Conservation (phyloP, 2,888 invertebrate genomes). For the Euproctis similis region DNA sequence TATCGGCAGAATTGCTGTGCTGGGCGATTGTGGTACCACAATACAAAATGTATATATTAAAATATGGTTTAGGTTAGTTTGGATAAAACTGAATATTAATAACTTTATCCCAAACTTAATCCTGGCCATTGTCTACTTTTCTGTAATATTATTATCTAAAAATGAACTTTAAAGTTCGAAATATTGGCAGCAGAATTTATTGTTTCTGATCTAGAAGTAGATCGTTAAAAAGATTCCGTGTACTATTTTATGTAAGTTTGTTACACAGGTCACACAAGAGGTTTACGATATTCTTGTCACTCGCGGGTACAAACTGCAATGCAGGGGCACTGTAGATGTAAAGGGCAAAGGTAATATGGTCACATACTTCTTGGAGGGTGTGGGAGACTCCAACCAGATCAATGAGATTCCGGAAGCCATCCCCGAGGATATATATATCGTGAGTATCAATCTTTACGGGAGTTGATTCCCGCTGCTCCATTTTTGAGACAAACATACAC, state of each 20-base stretch:
- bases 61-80: too few relatives aligned
- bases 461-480: too few relatives aligned
- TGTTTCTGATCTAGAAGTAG: too few relatives aligned
- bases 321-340: conserved; percentile 91
- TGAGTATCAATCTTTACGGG: conserved; percentile 15
- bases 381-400: conserved; percentile 28
- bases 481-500: too few relatives aligned
- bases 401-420: conserved; percentile 1
- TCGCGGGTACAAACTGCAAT: conserved; percentile 87
- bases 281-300: conserved; percentile 85
- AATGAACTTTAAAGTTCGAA: background rate
- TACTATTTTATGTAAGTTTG: too few relatives aligned
- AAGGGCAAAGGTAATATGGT: conserved; percentile 97
- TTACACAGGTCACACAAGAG: conserved; percentile 88
- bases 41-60: too few relatives aligned
- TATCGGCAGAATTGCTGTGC: conserved; percentile 9
- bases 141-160: background rate
- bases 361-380: conserved; percentile 86
- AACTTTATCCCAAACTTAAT: too few relatives aligned
- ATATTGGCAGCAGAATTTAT: background rate
- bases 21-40: conserved; percentile 49
- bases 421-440: conserved; percentile 40
- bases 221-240: too few relatives aligned
- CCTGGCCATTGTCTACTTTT: conserved; percentile 1
- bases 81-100: too few relatives aligned